These are phyloP conservation scores for Scarus forsteni DNA, from an alignment of 2,797 vertebrate genomes.

Conservation along the genomic window DNA sequence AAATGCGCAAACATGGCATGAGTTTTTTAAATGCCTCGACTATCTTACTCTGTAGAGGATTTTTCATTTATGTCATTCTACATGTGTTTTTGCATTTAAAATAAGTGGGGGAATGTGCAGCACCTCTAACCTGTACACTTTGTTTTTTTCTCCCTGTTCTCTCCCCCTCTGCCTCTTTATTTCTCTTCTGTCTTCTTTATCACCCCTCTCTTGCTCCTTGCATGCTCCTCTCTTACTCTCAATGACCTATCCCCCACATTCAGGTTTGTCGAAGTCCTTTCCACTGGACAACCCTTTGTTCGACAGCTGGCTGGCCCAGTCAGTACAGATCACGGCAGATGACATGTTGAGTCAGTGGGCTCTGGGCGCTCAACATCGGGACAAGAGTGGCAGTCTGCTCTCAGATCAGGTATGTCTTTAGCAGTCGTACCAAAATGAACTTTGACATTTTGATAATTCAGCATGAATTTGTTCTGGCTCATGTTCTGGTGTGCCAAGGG, in stretches of 20 bases:
- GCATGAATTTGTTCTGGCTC: background rate
- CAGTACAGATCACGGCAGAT: constrained; percentile 95
- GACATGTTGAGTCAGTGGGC: constrained; percentile 97
- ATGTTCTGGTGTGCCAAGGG: too few species aligned
- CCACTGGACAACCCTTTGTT: constrained; percentile 94
- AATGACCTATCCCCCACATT: background rate
- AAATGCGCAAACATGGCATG: background rate
- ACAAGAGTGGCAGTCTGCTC: constrained; percentile 89
- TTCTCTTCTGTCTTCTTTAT: background rate
- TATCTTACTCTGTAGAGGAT: background rate
- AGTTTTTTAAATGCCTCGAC: background rate
- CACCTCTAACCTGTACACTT: constrained; percentile 16
- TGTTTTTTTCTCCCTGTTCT: constrained; percentile 32
- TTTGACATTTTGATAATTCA: background rate
- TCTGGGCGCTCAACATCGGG: constrained; percentile 88
- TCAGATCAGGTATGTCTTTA: constrained; percentile 86
- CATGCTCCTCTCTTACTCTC: background rate
- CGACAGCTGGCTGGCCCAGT: constrained; percentile 96
- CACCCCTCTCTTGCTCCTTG: constrained; percentile 1
- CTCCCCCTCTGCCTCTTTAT: background rate
- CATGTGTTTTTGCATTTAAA: background rate
- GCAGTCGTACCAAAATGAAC: background rate
- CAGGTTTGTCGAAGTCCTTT: constrained; percentile 94
- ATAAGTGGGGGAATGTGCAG: background rate
- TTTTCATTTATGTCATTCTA: background rate